phyloP scores from a whole-genome alignment of 2,888 invertebrate genomes.

The Tetragonula carbonaria region DNA sequence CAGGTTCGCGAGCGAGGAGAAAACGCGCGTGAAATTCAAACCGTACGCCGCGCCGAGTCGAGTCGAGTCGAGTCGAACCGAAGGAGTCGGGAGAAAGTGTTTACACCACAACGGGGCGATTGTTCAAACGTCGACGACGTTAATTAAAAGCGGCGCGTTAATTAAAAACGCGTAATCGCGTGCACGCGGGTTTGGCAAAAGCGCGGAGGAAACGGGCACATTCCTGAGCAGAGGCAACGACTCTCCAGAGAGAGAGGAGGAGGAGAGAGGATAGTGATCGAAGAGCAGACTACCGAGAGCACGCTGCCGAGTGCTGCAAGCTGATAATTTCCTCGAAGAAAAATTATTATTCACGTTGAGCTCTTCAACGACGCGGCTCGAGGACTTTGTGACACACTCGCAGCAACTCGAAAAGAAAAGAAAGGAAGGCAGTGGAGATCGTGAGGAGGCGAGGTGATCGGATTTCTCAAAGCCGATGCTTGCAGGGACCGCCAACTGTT shows the following conservation, averaged over 20 bases:
- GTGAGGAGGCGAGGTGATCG: constrained; percentile 15
- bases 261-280: not conserved
- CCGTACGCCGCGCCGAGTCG: constrained; percentile 15
- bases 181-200: constrained; percentile 2
- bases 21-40: constrained; percentile 66
- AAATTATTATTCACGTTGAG: not conserved
- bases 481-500: constrained; percentile 65
- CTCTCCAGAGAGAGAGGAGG: not conserved
- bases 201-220: not conserved
- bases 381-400: not conserved
- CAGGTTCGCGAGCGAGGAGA: constrained; percentile 41
- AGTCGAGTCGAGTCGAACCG: not conserved
- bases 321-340: not conserved
- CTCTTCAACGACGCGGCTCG: not conserved
- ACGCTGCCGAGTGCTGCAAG: constrained; percentile 16
- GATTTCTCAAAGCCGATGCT: constrained; percentile 39
- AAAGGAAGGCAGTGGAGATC: not conserved
- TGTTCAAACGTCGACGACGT: constrained; percentile 53
- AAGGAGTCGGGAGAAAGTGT: constrained; percentile 61
- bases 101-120: constrained; percentile 48
- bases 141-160: constrained; percentile 37
- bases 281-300: constrained; percentile 8
- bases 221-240: not conserved
- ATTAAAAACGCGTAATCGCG: constrained; percentile 20
- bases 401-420: not conserved